A percentile compares a stretch with the other conserved stretches of the same genome.
Evolutionary conservation across 2,797 vertebrate genomes (phyloP).

Genomic region (Forpus xanthops): DNA sequence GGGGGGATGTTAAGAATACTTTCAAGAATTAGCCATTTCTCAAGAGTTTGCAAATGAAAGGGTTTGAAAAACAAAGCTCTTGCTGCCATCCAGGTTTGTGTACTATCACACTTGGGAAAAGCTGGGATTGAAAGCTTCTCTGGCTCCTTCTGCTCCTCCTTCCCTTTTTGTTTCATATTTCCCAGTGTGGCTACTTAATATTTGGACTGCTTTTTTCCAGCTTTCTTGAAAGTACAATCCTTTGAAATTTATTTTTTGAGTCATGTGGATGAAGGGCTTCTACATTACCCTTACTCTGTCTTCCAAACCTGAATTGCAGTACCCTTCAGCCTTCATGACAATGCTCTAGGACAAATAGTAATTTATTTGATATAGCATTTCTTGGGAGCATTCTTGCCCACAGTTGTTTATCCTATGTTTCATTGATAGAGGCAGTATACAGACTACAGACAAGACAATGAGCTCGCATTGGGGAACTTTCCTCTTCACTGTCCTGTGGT

Average conservation of each 20-base stretch:
- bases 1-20: background rate
- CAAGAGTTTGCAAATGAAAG: background rate
- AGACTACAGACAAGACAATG: background rate
- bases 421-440: background rate
- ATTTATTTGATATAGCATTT: background rate
- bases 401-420: background rate
- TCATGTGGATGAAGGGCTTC: background rate
- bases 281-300: background rate
- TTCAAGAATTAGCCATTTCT: background rate
- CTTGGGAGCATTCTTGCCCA: background rate
- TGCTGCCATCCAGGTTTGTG: background rate
- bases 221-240: background rate
- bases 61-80: background rate
- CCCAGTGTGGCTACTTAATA: background rate
- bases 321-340: background rate
- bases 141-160: background rate
- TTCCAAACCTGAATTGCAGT: background rate
- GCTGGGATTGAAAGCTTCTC: background rate
- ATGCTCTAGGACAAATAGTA: background rate
- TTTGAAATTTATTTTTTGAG: background rate
- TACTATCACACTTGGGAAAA: background rate
- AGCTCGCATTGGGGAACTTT: background rate
- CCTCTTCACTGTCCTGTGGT: background rate
- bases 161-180: background rate
- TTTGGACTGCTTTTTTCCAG: background rate